Base-by-base conservation (phyloP, 37 sponge, comb jelly and placozoan species). In the Agelas oroides region DNA sequence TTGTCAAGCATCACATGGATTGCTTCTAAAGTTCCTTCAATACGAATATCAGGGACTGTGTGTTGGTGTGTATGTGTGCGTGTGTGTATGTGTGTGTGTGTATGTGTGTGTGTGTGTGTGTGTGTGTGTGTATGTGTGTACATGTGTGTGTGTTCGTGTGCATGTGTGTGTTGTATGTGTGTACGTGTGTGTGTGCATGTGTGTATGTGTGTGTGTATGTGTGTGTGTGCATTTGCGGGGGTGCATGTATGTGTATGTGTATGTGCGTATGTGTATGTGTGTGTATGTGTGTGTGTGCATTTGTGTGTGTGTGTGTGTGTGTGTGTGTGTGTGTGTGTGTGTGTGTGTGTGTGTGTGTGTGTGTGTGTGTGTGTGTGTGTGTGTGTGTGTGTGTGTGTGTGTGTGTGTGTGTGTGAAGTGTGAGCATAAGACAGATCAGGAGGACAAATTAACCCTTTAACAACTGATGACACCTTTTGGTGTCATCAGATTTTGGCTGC, bases 1-100 rank as follows among this genome's bases (percentile, higher is more conserved):
- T 94, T 91, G 83, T 96, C 97, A 77, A 94, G 35, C 78, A 90
- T 71, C 33, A 86, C 74, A 58, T 96, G 95, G n/a, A 89, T 84
- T 55, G 89, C 84, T 24, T 92, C 59, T 63, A 96, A 80, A 30
- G 61, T 76, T 8, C 92, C 95, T 37, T 86, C 89, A 59, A 96
- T 76, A 16, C 69, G 84, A 5, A 92, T 46, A 39, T 96, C 95
- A 37, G 97, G 97, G 0, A 92, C 95, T 94, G 84, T 19, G 79
- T 19, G 46, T 46, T 46, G 3, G 46, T 46, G 46, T 55, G 64
- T 62, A n/a, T n/a, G 77, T 76, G 61, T 76, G 71, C 6, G 8
- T 12, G 46, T 46, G 46, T 8, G 8, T 46, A 8, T 46, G 46
- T n/a, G 46, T 46, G 3, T 46, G 46, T 46, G 3, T 12, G 8